A percentile compares a stretch with the other conserved stretches of the same genome.
phyloP scores from a whole-genome alignment of 2,888 invertebrate genomes.

The Congeria kusceri region DNA sequence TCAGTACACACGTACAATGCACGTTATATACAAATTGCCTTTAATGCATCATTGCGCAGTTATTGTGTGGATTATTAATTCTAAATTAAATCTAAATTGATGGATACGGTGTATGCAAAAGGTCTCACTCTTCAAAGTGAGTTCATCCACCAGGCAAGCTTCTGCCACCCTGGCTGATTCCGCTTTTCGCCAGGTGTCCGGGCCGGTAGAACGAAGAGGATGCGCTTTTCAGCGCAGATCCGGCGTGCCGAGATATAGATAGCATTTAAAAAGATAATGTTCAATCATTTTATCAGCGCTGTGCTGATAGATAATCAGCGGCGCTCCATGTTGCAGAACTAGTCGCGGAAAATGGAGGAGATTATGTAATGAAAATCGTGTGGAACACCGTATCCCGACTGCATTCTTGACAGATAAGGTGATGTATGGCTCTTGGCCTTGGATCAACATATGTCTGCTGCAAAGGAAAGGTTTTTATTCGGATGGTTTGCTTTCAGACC shows the following conservation, averaged over 20 bases:
- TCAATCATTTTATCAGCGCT: slow-evolving; percentile 45
- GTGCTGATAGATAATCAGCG: slow-evolving; percentile 39
- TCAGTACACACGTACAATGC: too few relatives aligned
- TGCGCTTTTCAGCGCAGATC: slow-evolving; percentile 29
- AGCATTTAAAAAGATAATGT: slow-evolving; percentile 33
- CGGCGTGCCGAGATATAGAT: slow-evolving; percentile 20
- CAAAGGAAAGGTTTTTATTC: too few relatives aligned
- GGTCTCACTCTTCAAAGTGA: too few relatives aligned
- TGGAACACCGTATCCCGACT: slow-evolving; percentile 7
- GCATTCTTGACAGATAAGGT: background rate
- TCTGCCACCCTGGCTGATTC: background rate
- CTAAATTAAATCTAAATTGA: too few relatives aligned
- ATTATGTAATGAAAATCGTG: slow-evolving; percentile 57
- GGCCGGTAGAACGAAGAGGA: background rate
- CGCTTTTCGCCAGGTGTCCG: slow-evolving; percentile 35
- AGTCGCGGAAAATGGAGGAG: slow-evolving; percentile 31
- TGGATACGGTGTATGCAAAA: too few relatives aligned
- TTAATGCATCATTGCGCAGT: too few relatives aligned
- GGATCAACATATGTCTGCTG: too few relatives aligned
- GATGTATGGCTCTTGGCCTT: background rate
- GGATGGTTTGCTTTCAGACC: too few relatives aligned
- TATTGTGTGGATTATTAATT: too few relatives aligned
- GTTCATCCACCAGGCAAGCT: background rate
- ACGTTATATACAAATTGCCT: too few relatives aligned
- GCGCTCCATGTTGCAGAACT: slow-evolving; percentile 30